Conservation (phyloP, 2,113 vertebrate species). For the Cyphomyrus discorhynchus region DNA sequence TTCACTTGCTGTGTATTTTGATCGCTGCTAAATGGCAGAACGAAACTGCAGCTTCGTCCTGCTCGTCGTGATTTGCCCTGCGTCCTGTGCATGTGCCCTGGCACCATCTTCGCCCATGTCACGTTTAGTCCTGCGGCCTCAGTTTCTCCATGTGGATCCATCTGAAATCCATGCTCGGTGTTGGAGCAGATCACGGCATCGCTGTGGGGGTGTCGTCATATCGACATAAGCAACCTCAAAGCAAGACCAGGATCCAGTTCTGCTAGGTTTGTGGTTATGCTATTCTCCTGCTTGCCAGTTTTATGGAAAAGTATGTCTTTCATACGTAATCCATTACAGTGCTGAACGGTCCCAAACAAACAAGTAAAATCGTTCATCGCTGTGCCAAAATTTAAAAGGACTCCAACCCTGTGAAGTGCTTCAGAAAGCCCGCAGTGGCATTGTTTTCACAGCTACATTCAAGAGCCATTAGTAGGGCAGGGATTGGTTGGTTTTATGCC, state of each 20-base stretch:
- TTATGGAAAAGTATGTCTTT: neutral
- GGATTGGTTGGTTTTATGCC: neutral
- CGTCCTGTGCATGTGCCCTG: neutral
- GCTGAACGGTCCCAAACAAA: neutral
- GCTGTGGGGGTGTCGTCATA: neutral
- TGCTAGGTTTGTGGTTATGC: neutral
- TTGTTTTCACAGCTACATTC: neutral
- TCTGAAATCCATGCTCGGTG: neutral
- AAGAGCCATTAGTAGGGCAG: neutral
- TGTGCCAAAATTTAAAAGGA: neutral
- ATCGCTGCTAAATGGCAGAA: neutral
- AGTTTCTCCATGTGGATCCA: neutral
- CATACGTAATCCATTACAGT: neutral
- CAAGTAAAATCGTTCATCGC: neutral
- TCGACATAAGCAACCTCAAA: neutral
- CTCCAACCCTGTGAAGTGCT: neutral
- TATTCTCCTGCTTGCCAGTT: neutral
- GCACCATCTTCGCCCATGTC: neutral
- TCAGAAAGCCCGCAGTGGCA: neutral
- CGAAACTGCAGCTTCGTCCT: neutral
- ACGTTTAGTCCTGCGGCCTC: neutral
- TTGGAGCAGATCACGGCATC: neutral
- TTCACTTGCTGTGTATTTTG: neutral
- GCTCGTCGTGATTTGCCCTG: neutral
- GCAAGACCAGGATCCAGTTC: neutral